Base-by-base conservation (phyloP, 2,888 invertebrate genomes). In the Disparrhopalites patrizii region DNA sequence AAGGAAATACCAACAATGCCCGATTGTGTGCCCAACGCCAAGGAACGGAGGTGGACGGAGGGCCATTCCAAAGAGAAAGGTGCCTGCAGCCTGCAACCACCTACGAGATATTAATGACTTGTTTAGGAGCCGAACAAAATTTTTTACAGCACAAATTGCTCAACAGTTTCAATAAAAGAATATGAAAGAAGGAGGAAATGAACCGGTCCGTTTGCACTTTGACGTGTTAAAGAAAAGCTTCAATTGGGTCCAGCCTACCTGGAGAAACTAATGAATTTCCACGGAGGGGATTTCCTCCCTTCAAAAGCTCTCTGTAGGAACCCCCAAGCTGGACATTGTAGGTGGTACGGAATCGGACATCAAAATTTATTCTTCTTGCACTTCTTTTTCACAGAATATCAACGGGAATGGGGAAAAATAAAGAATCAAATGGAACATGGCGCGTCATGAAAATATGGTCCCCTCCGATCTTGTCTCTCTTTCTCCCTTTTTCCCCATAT, bases 321-420 rank as follows among this genome's bases (percentile, higher is more conserved):
- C 56, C 30, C 63, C 63, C 63, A 54, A 33, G 40, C 63, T 56
- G 43, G 47, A 55, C 56, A 28, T 31, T 56, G 55, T 55, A 56
- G 55, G 63, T 63, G 63, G 56, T 50, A 50, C 30, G 50, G 33
- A 63, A 63, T 63, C 56, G 47, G 55, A 55, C 55, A 63, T 55
- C 30, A 33, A 63, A 30, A 27, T 63, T 30, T 55, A 47, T 30
- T 27, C 27, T 31, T 40, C n/a, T n/a, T n/a, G n/a, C 10, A 23
- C 23, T 38, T 56, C 36, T 36, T 25, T 20, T 55, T 55, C 18
- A 8, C n/a, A 30, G 18, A 55, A 33, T 27, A 18, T 54, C 25
- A 28, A n/a, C n/a, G n/a, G 47, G 23, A 47, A 20, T 47, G 5
- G 20, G 23, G 25, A 47, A 18, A 40, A n/a, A 43, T 20, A 30